Evolutionary conservation across 2,113 vertebrate genomes (phyloP).

Genomic region (Aepyceros melampus): DNA sequence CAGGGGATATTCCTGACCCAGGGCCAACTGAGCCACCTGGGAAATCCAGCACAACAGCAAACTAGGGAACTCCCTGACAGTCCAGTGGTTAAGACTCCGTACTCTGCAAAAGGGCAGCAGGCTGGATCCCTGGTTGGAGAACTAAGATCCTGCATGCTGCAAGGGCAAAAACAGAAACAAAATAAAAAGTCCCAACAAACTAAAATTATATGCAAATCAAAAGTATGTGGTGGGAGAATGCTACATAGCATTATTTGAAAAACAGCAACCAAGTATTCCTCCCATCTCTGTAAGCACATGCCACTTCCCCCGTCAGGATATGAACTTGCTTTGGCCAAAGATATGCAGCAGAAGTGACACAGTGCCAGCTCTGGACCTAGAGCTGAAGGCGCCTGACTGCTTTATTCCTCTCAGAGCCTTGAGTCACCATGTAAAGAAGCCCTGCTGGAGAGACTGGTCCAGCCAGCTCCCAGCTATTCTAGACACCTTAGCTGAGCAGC

Average conservation of each 20-base stretch:
- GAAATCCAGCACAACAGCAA: background rate
- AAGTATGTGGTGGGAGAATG: background rate
- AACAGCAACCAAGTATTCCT: background rate
- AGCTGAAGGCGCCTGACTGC: background rate
- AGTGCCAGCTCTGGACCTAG: background rate
- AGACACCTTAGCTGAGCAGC: background rate
- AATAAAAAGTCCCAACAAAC: background rate
- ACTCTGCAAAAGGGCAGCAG: background rate
- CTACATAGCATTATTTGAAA: background rate
- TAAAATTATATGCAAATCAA: background rate
- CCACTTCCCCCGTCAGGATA: background rate
- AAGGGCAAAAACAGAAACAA: background rate
- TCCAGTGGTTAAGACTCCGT: background rate
- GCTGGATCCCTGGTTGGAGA: background rate
- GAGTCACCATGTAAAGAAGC: background rate
- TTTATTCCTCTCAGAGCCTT: background rate
- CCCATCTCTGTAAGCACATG: background rate
- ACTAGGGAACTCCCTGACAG: background rate
- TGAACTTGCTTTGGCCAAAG: background rate
- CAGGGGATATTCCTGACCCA: background rate
- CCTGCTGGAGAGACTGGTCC: background rate
- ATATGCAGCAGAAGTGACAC: background rate
- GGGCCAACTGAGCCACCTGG: background rate
- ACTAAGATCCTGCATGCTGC: background rate
- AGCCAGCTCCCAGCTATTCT: background rate